Evolutionary conservation across 1,140 invertebrate species (phyloP).

Genomic region (Drosophila watanabei): DNA sequence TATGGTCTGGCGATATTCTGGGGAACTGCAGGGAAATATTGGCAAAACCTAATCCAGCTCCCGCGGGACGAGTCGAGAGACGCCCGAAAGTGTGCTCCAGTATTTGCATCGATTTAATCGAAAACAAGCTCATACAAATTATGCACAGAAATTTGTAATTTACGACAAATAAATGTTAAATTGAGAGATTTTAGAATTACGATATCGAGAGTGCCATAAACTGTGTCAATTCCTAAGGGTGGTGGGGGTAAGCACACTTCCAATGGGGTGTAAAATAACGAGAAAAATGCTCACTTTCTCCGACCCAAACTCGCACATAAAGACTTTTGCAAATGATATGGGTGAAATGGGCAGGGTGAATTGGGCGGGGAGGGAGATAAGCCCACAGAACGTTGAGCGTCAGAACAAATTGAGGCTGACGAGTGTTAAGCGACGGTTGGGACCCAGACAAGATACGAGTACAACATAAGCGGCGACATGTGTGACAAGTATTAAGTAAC

Average conservation of each 20-base stretch:
- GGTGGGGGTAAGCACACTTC: constrained; percentile 18
- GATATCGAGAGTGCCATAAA: constrained; percentile 67
- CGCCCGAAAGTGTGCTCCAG: constrained; percentile 11
- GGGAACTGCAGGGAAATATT: neutral
- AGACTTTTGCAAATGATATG: constrained; percentile 73
- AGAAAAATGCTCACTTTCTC: constrained; percentile 61
- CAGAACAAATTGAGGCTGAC: constrained; percentile 80
- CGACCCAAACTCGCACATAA: constrained; percentile 33
- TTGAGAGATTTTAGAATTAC: constrained; percentile 81
- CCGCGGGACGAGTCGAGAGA: constrained; percentile 8
- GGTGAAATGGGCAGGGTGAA: constrained; percentile 27
- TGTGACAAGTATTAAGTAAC: constrained; percentile 73
- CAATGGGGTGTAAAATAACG: constrained; percentile 83
- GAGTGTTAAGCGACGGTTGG: constrained; percentile 73
- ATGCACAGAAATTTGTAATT: constrained; percentile 72
- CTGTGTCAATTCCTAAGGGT: constrained; percentile 51
- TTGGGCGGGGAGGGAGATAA: constrained; percentile 54
- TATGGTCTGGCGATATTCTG: constrained; percentile 27
- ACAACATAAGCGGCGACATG: constrained; percentile 66
- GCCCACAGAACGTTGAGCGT: constrained; percentile 48
- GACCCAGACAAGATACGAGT: constrained; percentile 45
- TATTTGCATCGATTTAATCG: constrained; percentile 27
- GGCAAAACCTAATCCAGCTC: constrained; percentile 11
- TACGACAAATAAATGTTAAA: constrained; percentile 84
- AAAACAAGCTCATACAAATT: constrained; percentile 43